Evolutionary conservation across 1,140 invertebrate species (phyloP).

Genomic region (Drosophila oshimai): DNA sequence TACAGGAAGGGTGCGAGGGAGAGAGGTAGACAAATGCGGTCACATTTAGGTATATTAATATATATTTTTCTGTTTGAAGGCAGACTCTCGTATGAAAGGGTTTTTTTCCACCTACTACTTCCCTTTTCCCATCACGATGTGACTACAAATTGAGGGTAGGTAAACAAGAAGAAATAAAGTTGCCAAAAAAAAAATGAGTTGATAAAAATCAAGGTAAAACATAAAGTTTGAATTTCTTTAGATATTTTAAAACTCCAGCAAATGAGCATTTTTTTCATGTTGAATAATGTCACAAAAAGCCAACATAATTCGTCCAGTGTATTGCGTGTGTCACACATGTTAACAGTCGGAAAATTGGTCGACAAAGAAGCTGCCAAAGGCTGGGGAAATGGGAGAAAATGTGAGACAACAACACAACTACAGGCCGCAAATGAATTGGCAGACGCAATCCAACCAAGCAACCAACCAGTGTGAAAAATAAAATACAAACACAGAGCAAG

Average conservation of each 20-base stretch:
- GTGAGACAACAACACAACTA: conserved; percentile 6
- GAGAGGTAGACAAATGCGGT: conserved; percentile 55
- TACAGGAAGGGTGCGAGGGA: not conserved
- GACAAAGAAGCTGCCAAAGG: conserved; percentile 58
- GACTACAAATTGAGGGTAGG: too few relatives aligned
- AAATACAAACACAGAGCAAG: conserved; percentile 9
- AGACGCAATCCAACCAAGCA: conserved; percentile 21
- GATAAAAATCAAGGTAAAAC: too few relatives aligned
- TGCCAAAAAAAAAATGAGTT: not conserved
- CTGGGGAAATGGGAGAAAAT: conserved; percentile 4
- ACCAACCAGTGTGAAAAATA: conserved; percentile 25
- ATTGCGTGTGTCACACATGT: conserved; percentile 16
- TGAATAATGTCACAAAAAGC: too few relatives aligned
- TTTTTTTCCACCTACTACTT: conserved; percentile 6
- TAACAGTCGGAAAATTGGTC: conserved; percentile 54
- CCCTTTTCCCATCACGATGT: conserved; percentile 29
- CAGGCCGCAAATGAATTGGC: conserved; percentile 63
- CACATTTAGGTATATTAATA: conserved; percentile 74
- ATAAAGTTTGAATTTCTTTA: too few relatives aligned
- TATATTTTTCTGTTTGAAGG: conserved; percentile 42
- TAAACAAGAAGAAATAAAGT: conserved; percentile 54
- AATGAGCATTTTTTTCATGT: not conserved
- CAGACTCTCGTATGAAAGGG: conserved; percentile 35
- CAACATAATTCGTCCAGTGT: too few relatives aligned
- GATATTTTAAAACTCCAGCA: too few relatives aligned